Percentiles rank a stretch among this genome's conserved stretches.
Conservation (phyloP, 2,888 invertebrate genomes). For the Elgonia sp. region DNA sequence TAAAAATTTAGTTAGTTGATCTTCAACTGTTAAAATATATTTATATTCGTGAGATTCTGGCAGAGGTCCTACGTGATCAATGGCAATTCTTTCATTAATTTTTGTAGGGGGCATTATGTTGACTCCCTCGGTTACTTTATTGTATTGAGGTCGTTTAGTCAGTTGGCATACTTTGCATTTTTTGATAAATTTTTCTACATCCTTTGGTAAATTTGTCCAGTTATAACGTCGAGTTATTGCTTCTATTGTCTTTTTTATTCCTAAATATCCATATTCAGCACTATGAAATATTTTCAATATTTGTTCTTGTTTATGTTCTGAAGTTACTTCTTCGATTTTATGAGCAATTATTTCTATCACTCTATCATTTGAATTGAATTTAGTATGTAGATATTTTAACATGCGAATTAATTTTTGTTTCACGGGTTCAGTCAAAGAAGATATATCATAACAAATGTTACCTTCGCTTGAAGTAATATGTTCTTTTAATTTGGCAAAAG, state of each 20-base stretch:
- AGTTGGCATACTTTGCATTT: conserved; percentile 21
- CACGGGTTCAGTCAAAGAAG: neutral
- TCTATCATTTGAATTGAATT: neutral
- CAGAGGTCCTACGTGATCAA: conserved; percentile 13
- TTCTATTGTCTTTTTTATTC: conserved; percentile 5
- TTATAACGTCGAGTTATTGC: neutral
- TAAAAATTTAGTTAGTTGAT: conserved; percentile 16
- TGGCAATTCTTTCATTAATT: conserved; percentile 12
- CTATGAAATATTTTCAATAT: conserved; percentile 18
- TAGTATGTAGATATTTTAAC: conserved; percentile 14
- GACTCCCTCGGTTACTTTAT: neutral
- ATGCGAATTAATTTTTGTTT: neutral
- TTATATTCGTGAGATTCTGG: conserved; percentile 9
- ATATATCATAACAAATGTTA: conserved; percentile 1
- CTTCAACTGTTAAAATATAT: conserved; percentile 13
- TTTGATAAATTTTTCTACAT: conserved; percentile 7
- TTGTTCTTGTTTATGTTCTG: neutral
- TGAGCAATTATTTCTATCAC: neutral
- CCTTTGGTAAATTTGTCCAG: neutral
- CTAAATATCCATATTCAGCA: conserved; percentile 15
- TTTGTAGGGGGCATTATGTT: conserved; percentile 1
- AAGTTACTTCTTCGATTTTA: neutral
- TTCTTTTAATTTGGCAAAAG: neutral
- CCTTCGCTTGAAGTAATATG: neutral
- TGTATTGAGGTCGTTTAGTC: neutral